A percentile compares a stretch with the other conserved stretches of the same genome.
phyloP scores from a whole-genome alignment of 2,113 vertebrate species.

The Xerus inauris region DNA sequence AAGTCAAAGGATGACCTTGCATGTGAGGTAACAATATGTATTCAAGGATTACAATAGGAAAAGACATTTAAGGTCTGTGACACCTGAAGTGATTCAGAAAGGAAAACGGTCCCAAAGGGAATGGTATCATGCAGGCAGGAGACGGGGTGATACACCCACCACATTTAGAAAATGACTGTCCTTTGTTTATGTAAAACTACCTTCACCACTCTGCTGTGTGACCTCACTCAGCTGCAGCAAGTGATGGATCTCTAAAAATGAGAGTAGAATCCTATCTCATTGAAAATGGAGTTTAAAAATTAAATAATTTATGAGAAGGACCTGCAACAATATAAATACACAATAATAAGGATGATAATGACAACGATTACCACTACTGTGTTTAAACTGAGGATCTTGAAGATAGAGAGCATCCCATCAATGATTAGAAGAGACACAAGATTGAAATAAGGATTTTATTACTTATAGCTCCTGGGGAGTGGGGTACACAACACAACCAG shows the following conservation, averaged over 20 bases:
- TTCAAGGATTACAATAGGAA: accelerated
- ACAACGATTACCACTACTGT: background rate
- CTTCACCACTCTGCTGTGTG: accelerated
- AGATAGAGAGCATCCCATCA: background rate
- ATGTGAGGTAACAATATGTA: background rate
- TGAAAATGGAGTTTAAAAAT: background rate
- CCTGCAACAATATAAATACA: background rate
- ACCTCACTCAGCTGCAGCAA: background rate
- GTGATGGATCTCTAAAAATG: background rate
- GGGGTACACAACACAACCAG: background rate
- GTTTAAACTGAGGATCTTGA: background rate
- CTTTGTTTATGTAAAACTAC: background rate
- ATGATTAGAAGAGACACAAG: background rate
- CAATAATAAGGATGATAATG: background rate
- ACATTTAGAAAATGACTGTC: background rate
- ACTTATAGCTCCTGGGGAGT: background rate
- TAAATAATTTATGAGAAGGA: background rate
- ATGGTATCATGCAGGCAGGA: background rate
- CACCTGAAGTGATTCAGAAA: background rate
- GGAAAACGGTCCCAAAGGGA: background rate
- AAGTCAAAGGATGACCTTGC: background rate
- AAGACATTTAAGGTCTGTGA: background rate
- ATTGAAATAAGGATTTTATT: background rate
- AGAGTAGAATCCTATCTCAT: background rate
- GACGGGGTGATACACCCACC: no score